Evolutionary conservation across 2,797 vertebrate genomes (phyloP), one percentile per base, ranked within the genome.

Genomic region (Pipistrellus pipistrellus): DNA sequence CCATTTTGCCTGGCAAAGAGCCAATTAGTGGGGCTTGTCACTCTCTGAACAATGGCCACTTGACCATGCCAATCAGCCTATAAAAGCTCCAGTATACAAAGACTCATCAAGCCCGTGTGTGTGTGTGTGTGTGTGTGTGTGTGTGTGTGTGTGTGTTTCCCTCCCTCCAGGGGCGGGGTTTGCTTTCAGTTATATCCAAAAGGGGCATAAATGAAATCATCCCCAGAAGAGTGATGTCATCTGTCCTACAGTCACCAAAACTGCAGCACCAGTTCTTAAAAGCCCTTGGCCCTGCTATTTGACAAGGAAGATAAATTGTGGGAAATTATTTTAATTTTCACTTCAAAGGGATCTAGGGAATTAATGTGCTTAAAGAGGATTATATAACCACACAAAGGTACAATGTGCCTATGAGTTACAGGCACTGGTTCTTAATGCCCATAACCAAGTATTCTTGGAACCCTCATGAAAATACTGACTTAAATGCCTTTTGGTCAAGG

Each of bases 121-220:
- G 69, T 82, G 64, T 46, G 69, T n/a, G 35, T 64, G 57, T 76
- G 48, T 73, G 53, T 80, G 69, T 82, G 69, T 51, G 69, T n/a
- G 35, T 64, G 55, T 55, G 55, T n/a, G n/a, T n/a, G n/a, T 57
- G 23, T 9, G 69, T n/a, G 25, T 57, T 64, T 81, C 20, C 66
- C 75, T 86, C 14, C 62, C 57, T 90, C 32, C 62, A 12, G 3
- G 78, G 38, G 55, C 64, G 82, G 48, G 18, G 11, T 77, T 93
- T 88, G 88, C 91, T 84, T 81, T 95, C 72, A 76, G 77, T 14
- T 17, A 14, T 9, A 73, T 62, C 68, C 86, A 75, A 76, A 92
- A 96, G 94, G 88, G 90, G 12, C 88, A 88, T n/a, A 88, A 81
- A 75, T 85, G 93, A 96, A 92, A 76, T 95, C 95, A 94, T 83